A percentile compares a stretch with the other conserved stretches of the same genome.
phyloP scores from a whole-genome alignment of 1,140 invertebrate genomes.

The Apolygus lucorum region DNA sequence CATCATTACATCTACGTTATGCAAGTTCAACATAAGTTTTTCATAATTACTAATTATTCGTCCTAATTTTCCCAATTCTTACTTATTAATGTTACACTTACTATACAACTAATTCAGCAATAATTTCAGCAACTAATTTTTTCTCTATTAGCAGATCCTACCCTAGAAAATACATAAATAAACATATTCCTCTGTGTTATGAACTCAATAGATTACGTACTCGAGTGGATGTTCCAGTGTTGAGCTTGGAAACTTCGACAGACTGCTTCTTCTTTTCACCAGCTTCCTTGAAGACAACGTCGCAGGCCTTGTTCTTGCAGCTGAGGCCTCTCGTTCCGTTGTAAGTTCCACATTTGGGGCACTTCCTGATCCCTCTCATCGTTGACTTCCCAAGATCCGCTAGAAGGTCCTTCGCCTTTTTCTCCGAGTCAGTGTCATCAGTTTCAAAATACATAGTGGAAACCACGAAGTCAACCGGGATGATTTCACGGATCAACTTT shows the following conservation, averaged over 20 bases:
- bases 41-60: too few relatives aligned
- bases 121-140: too few relatives aligned
- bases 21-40: too few relatives aligned
- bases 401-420: conserved; percentile 22
- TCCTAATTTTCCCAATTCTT: too few relatives aligned
- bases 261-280: conserved; percentile 53
- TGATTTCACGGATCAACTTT: too few relatives aligned
- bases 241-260: conserved; percentile 50
- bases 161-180: too few relatives aligned
- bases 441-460: neutral
- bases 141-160: too few relatives aligned
- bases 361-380: conserved; percentile 60
- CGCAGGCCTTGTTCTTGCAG: conserved; percentile 70
- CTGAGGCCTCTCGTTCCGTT: conserved; percentile 64
- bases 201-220: too few relatives aligned
- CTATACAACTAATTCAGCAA: too few relatives aligned
- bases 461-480: neutral
- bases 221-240: conserved; percentile 27
- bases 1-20: too few relatives aligned
- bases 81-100: too few relatives aligned
- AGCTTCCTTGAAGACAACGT: conserved; percentile 57
- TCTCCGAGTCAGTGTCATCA: neutral
- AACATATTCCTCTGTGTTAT: too few relatives aligned
- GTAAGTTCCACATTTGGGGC: conserved; percentile 66
- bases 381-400: conserved; percentile 58